phyloP scores from a whole-genome alignment of 1,140 invertebrate species.

The Bombus pyrosoma region DNA sequence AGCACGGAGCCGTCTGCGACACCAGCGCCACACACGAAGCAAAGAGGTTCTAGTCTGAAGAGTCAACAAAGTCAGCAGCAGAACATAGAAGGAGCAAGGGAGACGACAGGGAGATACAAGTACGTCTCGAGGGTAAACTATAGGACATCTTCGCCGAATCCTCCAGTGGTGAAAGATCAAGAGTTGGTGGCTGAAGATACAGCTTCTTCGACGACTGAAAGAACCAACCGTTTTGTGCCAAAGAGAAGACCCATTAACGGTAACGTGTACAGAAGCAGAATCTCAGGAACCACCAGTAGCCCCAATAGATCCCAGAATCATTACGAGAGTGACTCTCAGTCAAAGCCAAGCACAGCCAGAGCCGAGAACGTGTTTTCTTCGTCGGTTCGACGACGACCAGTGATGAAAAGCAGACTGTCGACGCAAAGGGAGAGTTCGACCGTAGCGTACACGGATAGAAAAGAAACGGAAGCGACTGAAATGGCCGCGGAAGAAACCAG shows the following conservation, averaged over 20 bases:
- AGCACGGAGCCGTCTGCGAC: constrained; percentile 50
- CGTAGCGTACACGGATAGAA: constrained; percentile 32
- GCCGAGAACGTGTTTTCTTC: constrained; percentile 75
- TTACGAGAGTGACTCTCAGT: not conserved
- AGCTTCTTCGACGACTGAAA: constrained; percentile 66
- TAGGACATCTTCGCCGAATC: constrained; percentile 70
- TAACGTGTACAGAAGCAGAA: constrained; percentile 74
- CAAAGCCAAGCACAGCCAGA: constrained; percentile 60
- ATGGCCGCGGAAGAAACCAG: constrained; percentile 76
- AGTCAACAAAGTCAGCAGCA: constrained; percentile 54
- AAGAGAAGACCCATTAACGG: constrained; percentile 72
- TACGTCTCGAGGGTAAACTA: constrained; percentile 74
- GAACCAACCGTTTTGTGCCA: constrained; percentile 71
- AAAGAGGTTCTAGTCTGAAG: constrained; percentile 52
- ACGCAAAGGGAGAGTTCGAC: not conserved
- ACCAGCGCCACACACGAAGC: constrained; percentile 35
- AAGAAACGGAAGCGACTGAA: constrained; percentile 63
- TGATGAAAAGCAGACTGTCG: constrained; percentile 56
- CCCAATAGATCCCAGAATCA: constrained; percentile 19
- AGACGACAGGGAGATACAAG: constrained; percentile 75
- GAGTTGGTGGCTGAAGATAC: constrained; percentile 27
- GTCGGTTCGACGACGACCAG: constrained; percentile 68
- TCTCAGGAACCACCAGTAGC: constrained; percentile 51
- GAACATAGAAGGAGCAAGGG: constrained; percentile 45
- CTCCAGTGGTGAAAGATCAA: constrained; percentile 51